These are phyloP conservation scores for Amyelois transitella DNA, from an alignment of 1,140 invertebrate species.

Conservation along the genomic window DNA sequence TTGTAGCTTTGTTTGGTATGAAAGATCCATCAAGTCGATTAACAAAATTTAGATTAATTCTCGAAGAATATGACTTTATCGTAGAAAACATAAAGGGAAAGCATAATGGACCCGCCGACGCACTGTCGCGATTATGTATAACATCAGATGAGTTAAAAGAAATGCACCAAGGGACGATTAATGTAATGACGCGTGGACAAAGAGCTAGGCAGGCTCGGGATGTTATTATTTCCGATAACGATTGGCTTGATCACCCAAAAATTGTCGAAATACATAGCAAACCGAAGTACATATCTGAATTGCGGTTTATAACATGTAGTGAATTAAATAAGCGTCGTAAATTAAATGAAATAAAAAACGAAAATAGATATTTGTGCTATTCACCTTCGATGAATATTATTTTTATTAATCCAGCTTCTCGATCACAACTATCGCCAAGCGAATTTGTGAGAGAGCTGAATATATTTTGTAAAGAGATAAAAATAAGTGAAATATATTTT, in stretches of 20 bases:
- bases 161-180: constrained; percentile 8
- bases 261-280: not conserved
- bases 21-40: constrained; percentile 39
- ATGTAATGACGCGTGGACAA: constrained; percentile 11
- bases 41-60: constrained; percentile 29
- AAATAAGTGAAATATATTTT: too few species aligned
- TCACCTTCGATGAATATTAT: constrained; percentile 2
- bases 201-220: constrained; percentile 1
- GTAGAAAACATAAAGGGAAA: constrained; percentile 34
- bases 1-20: constrained; percentile 25
- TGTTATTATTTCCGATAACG: not conserved
- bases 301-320: too few species aligned
- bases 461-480: too few species aligned
- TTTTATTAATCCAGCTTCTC: constrained; percentile 19
- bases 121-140: constrained; percentile 14
- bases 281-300: constrained; percentile 9
- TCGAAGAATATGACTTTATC: constrained; percentile 48
- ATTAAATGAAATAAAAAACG: too few species aligned
- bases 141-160: constrained; percentile 16
- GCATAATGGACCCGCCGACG: constrained; percentile 17
- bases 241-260: too few species aligned
- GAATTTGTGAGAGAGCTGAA: too few species aligned
- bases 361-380: too few species aligned
- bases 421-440: too few species aligned
- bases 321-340: too few species aligned